Base-by-base conservation (phyloP, 1,140 invertebrate genomes). In the Phortica variegata region DNA sequence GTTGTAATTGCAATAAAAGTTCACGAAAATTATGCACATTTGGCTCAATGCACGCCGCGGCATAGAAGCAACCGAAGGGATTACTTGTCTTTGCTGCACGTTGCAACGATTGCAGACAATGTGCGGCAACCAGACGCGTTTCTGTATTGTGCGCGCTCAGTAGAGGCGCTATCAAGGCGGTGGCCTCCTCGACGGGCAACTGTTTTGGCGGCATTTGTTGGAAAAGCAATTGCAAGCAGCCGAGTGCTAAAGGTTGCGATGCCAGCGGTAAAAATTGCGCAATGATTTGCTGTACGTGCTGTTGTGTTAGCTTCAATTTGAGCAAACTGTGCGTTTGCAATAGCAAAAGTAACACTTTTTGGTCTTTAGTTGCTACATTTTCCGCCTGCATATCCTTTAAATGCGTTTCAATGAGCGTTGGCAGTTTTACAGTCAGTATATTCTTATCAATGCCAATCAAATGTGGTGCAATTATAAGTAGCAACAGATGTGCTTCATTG, bases 11-110 rank as follows among this genome's bases (percentile, higher is more conserved):
- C 37, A 87, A 78, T 4, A 94, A 68, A 63, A 89, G 87, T 12
- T 89, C 83, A 48, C 92, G 79, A 62, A 93, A 95, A 16, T 85
- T 85, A 41, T 88, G 83, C 3, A 96, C 82, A 10, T 82, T 80
- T 0, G 83, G 75, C 49, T 80, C 78, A 31, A 84, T 83, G 19
- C 76, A 80, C 79, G 95, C 91, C 3, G 87, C 85, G 46, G 80
- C 65, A 52, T 85, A 81, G 63, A 87, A 89, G 43, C 86, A 78
- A 23, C 79, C 77, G 59, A 91, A 90, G 1, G 71, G 71, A 54
- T 62, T 31, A 8, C 29, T 17, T 57, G 1, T 40, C 12, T 19
- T 54, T 58, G 31, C 36, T 8, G 0, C 31, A 18, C 12, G 12
- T 12, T 54, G 40, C 9, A 16, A 18, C 15, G 16, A 13, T 32